Conservation (phyloP, 2,797 vertebrate species). For the Chiloscyllium punctatum region DNA sequence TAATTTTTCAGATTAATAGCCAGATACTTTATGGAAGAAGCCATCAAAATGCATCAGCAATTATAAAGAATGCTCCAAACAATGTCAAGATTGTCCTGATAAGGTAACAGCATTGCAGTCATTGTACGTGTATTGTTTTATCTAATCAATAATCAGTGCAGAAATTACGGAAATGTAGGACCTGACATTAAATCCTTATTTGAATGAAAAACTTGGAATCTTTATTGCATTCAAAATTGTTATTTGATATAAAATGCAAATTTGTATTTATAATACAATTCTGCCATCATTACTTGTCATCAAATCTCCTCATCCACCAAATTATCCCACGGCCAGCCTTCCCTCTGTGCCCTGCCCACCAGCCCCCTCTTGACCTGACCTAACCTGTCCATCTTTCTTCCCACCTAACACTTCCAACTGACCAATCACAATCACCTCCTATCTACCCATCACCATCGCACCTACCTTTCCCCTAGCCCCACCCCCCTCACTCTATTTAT, state of each 20-base stretch:
- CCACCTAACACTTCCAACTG: no score
- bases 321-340: no score
- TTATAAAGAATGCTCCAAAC: slow-evolving; percentile 80
- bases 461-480: no score
- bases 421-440: no score
- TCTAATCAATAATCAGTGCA: background rate
- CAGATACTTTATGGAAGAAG: slow-evolving; percentile 89
- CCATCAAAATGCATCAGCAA: slow-evolving; percentile 91
- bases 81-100: slow-evolving; percentile 87
- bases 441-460: no score
- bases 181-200: background rate
- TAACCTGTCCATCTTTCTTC: no score
- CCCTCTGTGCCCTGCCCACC: no score
- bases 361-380: no score
- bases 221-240: background rate
- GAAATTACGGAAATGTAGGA: background rate
- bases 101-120: slow-evolving; percentile 62
- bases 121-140: background rate
- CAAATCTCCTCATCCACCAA: no score
- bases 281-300: background rate
- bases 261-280: background rate
- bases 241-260: background rate
- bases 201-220: background rate
- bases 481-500: no score
- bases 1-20: slow-evolving; percentile 74